phyloP scores from a whole-genome alignment of 2,888 invertebrate genomes.

The Thysanoteuthis rhombus region DNA sequence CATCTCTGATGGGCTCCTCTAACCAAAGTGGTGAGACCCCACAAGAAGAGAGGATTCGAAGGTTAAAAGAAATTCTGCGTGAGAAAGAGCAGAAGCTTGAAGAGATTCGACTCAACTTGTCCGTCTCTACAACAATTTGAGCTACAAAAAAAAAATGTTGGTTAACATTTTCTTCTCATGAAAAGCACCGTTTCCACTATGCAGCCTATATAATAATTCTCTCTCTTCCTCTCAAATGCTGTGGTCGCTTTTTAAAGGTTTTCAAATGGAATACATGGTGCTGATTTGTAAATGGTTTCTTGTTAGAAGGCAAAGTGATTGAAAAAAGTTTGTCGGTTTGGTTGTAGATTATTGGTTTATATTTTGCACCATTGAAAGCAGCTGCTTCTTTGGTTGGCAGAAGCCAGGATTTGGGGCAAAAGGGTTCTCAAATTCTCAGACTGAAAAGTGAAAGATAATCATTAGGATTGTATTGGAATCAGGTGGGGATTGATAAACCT shows the following conservation, averaged over 20 bases:
- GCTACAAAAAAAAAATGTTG: neutral
- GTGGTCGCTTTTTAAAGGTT: neutral
- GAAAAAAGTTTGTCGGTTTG: too few relatives aligned
- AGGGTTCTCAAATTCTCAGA: too few relatives aligned
- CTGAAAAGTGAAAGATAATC: too few relatives aligned
- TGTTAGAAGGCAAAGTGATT: too few relatives aligned
- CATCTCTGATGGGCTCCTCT: neutral
- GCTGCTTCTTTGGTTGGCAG: too few relatives aligned
- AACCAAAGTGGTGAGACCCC: slow-evolving; percentile 12
- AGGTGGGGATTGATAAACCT: too few relatives aligned
- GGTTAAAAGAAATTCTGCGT: slow-evolving; percentile 24
- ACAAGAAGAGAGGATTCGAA: slow-evolving; percentile 24
- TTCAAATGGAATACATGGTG: neutral
- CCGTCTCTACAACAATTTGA: neutral
- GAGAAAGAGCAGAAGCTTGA: slow-evolving; percentile 22
- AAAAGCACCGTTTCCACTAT: neutral
- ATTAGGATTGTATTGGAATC: too few relatives aligned
- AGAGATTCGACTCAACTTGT: slow-evolving; percentile 24
- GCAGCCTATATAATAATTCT: neutral
- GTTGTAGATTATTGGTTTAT: too few relatives aligned
- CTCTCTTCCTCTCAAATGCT: neutral
- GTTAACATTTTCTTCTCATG: neutral
- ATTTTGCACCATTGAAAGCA: too few relatives aligned
- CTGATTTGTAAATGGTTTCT: neutral
- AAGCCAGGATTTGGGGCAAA: too few relatives aligned